These are phyloP conservation scores for Sparidentex hasta DNA, from an alignment of 2,797 vertebrate species.

Conservation along the genomic window DNA sequence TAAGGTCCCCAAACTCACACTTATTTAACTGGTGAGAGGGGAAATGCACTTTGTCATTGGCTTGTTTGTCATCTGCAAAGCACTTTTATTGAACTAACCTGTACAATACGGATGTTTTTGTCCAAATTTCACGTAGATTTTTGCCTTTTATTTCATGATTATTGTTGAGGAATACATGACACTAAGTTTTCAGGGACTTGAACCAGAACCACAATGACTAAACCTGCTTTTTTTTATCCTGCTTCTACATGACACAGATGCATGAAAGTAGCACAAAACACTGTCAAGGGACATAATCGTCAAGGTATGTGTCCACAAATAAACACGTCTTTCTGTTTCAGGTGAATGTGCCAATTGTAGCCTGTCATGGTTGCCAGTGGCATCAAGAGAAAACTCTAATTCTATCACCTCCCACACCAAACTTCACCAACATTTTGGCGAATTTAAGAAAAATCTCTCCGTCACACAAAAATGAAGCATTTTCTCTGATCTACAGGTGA, in stretches of 20 bases:
- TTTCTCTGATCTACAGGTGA: background rate
- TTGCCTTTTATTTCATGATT: no score
- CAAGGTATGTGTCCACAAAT: background rate
- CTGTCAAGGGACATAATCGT: background rate
- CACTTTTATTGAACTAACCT: no score
- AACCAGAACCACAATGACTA: no score
- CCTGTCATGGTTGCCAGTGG: background rate
- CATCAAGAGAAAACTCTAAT: background rate
- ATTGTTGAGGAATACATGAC: no score
- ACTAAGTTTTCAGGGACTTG: no score
- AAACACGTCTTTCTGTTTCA: background rate
- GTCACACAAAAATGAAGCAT: background rate
- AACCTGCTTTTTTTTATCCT: no score
- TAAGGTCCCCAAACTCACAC: no score
- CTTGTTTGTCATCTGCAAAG: no score
- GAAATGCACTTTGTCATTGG: no score
- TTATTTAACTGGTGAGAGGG: no score
- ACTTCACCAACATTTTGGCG: background rate
- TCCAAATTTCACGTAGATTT: no score
- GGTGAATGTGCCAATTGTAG: background rate
- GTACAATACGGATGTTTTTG: no score
- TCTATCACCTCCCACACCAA: background rate
- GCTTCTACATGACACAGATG: background rate
- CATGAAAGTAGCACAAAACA: background rate
- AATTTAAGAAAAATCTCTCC: background rate